These are phyloP conservation scores for Tapera naevia DNA, from an alignment of 2,797 vertebrate genomes.

Conservation along the genomic window DNA sequence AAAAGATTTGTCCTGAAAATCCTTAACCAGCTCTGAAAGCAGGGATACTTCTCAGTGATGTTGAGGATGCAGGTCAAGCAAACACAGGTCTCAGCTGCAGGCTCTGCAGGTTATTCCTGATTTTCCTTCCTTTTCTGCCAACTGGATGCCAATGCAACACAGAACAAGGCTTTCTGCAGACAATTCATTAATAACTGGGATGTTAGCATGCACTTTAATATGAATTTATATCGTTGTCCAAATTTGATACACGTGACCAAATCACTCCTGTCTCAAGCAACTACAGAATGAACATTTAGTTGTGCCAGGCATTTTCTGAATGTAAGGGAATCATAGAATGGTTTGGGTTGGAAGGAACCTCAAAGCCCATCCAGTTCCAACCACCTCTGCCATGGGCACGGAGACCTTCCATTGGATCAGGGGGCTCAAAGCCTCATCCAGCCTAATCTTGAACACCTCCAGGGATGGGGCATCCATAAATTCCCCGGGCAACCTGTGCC, in stretches of 20 bases:
- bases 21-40: background rate
- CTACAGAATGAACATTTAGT: background rate
- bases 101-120: constrained; percentile 29
- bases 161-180: background rate
- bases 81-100: background rate
- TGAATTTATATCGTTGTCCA: background rate
- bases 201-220: background rate
- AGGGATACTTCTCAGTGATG: background rate
- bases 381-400: too few species aligned
- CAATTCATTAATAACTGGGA: background rate
- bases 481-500: too few species aligned
- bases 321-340: background rate
- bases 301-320: background rate
- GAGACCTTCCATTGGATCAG: too few species aligned
- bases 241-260: background rate
- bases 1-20: constrained; percentile 37
- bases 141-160: background rate
- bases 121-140: background rate
- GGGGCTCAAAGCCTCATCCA: too few species aligned
- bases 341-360: too few species aligned
- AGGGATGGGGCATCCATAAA: too few species aligned
- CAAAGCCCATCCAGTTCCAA: too few species aligned
- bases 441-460: too few species aligned
- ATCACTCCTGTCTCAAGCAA: background rate
- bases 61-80: background rate